Conservation (phyloP, 2,113 vertebrate genomes). For the Pachycephala philippinensis region DNA sequence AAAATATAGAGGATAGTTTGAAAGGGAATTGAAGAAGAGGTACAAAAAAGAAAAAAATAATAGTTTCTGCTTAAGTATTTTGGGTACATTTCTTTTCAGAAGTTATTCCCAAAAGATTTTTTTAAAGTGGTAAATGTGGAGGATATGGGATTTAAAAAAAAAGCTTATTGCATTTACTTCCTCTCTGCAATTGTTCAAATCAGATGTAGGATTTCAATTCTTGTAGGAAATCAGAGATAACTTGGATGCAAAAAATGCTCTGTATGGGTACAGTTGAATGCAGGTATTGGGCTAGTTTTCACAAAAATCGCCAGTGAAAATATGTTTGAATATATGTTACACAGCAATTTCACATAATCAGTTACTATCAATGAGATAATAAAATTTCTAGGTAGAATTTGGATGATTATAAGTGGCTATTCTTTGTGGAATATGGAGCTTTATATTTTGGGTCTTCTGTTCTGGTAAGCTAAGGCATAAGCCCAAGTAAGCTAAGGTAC, state of each 20-base stretch:
- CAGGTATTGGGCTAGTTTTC: neutral
- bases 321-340: neutral
- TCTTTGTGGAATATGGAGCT: neutral
- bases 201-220: neutral
- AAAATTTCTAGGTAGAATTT: neutral
- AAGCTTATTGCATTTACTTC: neutral
- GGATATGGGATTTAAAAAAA: neutral
- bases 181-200: neutral
- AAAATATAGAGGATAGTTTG: neutral
- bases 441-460: neutral
- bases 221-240: neutral
- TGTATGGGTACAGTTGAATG: neutral
- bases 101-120: neutral
- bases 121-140: neutral
- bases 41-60: neutral
- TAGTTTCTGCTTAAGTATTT: neutral
- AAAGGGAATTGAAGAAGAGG: neutral
- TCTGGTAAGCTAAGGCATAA: neutral
- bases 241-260: neutral
- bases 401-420: neutral
- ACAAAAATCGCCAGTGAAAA: neutral
- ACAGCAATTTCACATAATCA: neutral
- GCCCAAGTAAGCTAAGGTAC: neutral
- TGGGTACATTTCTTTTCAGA: neutral
- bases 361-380: neutral